Base-by-base conservation (phyloP, 2,888 invertebrate genomes). In the Scaptomyza flava region DNA sequence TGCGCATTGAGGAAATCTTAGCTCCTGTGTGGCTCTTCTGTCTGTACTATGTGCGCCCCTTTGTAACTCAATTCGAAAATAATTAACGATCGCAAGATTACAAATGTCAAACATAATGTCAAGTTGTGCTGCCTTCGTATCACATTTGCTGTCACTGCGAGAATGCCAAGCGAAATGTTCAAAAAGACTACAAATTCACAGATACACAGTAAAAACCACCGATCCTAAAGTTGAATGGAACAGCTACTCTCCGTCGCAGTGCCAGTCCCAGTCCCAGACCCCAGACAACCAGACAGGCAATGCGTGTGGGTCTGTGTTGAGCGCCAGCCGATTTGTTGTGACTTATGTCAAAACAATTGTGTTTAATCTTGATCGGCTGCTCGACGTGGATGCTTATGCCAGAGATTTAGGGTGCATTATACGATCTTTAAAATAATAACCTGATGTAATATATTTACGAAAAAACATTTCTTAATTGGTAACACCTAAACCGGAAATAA, bases 31-130 rank as follows among this genome's bases (percentile, higher is more conserved):
- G 85, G 77, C 68, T 80, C 53, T 45, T 80, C 53, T 45, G 66
- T 27, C 17, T 11, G 58, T 42, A 50, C 53, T 42, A 46, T 45
- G 68, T 50, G 53, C 31, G 42, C 65, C 64, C 77, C 60, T 67
- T 58, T 73, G 86, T 79, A 83, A 87, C 89, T 83, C 90, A 89
- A 90, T 90, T 89, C 90, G 79, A 79, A 89, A 87, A 90, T 90
- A 90, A 90, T 90, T 90, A 91, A 90, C 91, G 91, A 90, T 91
- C 90, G 73, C 84, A 76, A 89, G 90, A 91, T 90, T 91, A 91
- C 86, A 89, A 89, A 88, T 90, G 91, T 90, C 91, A 91, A 89
- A 91, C 86, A 89, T 79, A 87, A 87, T 90, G 90, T 91, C 91
- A 90, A 82, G 68, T 87, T 80, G 83, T 80, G 79, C 89, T 58